Evolutionary conservation across 1,140 invertebrate genomes (phyloP).

Genomic region (Archivesica marissinica): DNA sequence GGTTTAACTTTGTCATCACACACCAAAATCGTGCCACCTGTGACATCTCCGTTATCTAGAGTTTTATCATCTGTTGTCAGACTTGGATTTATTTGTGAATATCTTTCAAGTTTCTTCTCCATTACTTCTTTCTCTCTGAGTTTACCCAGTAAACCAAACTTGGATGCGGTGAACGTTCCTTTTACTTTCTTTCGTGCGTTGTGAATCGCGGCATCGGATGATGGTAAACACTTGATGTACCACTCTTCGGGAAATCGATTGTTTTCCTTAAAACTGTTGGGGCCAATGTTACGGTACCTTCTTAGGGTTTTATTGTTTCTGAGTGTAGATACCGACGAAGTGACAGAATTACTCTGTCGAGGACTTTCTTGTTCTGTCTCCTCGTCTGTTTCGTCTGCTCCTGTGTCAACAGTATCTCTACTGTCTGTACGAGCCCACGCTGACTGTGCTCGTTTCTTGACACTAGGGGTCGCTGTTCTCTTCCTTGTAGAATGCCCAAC

Average conservation of each 20-base stretch:
- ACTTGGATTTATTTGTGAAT: constrained; percentile 16
- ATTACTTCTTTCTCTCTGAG: constrained; percentile 39
- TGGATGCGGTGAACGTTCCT: constrained; percentile 60
- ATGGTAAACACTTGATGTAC: constrained; percentile 65
- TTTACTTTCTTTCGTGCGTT: constrained; percentile 48
- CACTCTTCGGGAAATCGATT: constrained; percentile 65
- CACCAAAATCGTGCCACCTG: constrained; percentile 47
- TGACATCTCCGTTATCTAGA: constrained; percentile 4
- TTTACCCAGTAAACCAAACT: constrained; percentile 51
- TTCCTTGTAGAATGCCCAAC: constrained; percentile 36
- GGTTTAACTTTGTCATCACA: constrained; percentile 65
- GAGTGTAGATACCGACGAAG: constrained; percentile 42
- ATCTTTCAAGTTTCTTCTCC: constrained; percentile 36
- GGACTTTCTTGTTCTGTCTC: background rate
- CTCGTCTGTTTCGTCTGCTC: background rate
- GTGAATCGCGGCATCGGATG: constrained; percentile 65
- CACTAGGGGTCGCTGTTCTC: background rate
- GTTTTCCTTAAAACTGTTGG: constrained; percentile 55
- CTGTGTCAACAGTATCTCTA: background rate
- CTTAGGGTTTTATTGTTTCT: constrained; percentile 43
- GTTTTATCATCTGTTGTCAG: constrained; percentile 27
- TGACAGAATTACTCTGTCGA: constrained; percentile 17
- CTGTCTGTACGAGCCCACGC: constrained; percentile 37
- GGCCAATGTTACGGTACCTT: constrained; percentile 26
- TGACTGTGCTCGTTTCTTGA: constrained; percentile 32